Percentiles rank a stretch among this genome's conserved stretches.
These are phyloP conservation scores for Hyperopisus bebe DNA, from an alignment of 2,113 vertebrate genomes.

Conservation along the genomic window DNA sequence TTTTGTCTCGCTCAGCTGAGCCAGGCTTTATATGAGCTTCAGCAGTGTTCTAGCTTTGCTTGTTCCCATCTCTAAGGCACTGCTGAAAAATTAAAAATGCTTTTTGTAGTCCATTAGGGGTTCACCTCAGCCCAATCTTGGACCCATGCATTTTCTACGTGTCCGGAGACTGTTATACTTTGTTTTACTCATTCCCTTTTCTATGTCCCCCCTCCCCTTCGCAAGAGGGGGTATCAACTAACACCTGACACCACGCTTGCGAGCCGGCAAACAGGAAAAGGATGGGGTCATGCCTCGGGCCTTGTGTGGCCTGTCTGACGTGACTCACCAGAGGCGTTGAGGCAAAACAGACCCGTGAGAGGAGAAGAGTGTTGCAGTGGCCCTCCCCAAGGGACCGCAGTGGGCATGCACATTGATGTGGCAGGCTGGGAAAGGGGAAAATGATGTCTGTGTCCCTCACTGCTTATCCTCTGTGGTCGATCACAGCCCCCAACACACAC, in stretches of 20 bases:
- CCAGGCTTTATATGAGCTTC: constrained; percentile 31
- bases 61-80: constrained; percentile 25
- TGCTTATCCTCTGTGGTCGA: not conserved
- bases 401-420: not conserved
- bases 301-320: constrained; percentile 33
- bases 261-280: constrained; percentile 47
- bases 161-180: constrained; percentile 29
- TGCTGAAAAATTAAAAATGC: constrained; percentile 22
- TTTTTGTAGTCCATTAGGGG: constrained; percentile 41
- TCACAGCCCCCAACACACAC: not conserved
- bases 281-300: constrained; percentile 5
- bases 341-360: constrained; percentile 48
- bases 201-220: constrained; percentile 26
- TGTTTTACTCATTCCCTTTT: not conserved
- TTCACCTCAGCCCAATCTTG: constrained; percentile 36
- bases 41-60: constrained; percentile 33
- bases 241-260: constrained; percentile 43
- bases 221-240: constrained; percentile 48
- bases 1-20: constrained; percentile 20
- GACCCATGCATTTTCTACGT: constrained; percentile 38
- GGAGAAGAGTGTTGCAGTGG: constrained; percentile 1
- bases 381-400: not conserved
- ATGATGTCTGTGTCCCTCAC: not conserved
- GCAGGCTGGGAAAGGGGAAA: constrained; percentile 11
- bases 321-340: constrained; percentile 48